phyloP scores from a whole-genome alignment of 2,888 invertebrate genomes.

The Drosophila rellima region DNA sequence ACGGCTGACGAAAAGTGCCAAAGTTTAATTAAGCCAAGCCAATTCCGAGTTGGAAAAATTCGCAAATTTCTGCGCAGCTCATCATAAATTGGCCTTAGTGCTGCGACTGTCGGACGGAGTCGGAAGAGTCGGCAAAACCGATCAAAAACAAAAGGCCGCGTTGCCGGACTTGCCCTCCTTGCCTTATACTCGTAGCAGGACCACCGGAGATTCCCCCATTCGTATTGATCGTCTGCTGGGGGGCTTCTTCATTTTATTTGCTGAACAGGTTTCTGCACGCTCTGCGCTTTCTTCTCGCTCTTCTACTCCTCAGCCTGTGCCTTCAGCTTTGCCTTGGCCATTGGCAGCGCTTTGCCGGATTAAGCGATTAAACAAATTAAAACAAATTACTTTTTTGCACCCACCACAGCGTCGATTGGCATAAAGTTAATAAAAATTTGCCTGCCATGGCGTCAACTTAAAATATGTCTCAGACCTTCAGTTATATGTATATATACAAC shows the following conservation, averaged over 20 bases:
- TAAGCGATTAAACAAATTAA: constrained; percentile 84
- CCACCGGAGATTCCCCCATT: constrained; percentile 68
- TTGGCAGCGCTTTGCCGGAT: constrained; percentile 59
- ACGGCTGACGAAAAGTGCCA: constrained; percentile 73
- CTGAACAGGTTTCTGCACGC: constrained; percentile 46
- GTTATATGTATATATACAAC: constrained; percentile 20
- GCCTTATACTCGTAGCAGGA: constrained; percentile 54
- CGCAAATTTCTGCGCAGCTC: constrained; percentile 41
- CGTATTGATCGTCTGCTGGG: constrained; percentile 34
- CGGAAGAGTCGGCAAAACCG: constrained; percentile 21
- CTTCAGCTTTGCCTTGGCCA: constrained; percentile 8
- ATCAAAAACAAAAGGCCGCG: constrained; percentile 80
- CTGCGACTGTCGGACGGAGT: constrained; percentile 1
- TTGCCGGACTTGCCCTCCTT: not conserved
- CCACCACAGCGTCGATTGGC: constrained; percentile 68
- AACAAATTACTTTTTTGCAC: constrained; percentile 83
- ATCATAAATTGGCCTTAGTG: constrained; percentile 76
- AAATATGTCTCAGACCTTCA: constrained; percentile 60
- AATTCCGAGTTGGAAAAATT: constrained; percentile 11
- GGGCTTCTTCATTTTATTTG: constrained; percentile 63
- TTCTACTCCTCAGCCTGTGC: not conserved
- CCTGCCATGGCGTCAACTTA: constrained; percentile 56
- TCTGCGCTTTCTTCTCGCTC: not conserved
- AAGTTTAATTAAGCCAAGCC: constrained; percentile 71
- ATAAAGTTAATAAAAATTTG: constrained; percentile 80